Conservation (phyloP, 2,888 invertebrate species). For the Synergus japonicus region DNA sequence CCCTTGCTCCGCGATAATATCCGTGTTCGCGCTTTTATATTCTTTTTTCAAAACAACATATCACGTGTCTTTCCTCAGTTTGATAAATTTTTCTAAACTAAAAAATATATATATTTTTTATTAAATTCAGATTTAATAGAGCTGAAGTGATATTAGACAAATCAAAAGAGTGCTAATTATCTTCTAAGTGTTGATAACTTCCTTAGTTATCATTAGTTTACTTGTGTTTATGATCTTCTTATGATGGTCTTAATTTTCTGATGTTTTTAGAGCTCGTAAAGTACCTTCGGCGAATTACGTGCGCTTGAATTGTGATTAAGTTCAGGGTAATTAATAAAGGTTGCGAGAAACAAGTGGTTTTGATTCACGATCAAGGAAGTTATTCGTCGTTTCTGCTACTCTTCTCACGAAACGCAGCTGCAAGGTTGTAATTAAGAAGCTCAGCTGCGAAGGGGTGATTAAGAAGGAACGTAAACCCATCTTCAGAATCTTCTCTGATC, state of each 20-base stretch:
- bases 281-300: background rate
- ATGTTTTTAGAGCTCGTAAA: background rate
- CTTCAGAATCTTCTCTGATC: conserved; percentile 9
- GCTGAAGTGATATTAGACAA: background rate
- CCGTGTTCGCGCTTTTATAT: conserved; percentile 43
- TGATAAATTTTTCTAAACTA: background rate
- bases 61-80: conserved; percentile 8
- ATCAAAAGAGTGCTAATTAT: background rate
- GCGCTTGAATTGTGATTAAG: background rate
- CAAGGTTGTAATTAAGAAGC: conserved; percentile 7
- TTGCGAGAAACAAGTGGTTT: conserved; percentile 17
- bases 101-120: background rate
- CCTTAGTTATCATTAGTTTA: background rate
- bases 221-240: no score
- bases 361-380: conserved; percentile 16
- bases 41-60: background rate
- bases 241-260: no score
- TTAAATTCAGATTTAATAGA: background rate
- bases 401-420: background rate
- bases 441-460: conserved; percentile 12
- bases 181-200: background rate
- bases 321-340: conserved; percentile 16
- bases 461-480: conserved; percentile 24
- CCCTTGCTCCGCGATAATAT: conserved; percentile 46
- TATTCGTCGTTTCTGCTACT: background rate